Base-by-base conservation (phyloP, 23 tunicate genomes). In the Ciona savignyi region DNA sequence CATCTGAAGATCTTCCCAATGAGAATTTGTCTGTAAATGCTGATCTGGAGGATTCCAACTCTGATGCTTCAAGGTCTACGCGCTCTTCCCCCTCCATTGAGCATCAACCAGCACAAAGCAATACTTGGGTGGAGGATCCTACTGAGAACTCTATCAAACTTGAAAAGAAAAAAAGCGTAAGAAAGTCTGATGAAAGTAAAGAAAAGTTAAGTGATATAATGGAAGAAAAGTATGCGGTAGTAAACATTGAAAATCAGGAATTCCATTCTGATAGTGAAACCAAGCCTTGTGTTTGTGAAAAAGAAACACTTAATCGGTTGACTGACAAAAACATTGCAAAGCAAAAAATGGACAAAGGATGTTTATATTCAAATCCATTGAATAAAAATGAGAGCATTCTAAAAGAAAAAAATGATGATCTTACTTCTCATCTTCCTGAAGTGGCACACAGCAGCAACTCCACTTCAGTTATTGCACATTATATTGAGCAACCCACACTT, bases 1-100 rank as follows among this genome's bases (percentile, higher is more conserved):
- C 84, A 62, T 6, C 34, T 1, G 80, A 80, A 42, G 65, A 69
- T n/a, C n/a, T n/a, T 1, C 25, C 49, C 23, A 65, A 71, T 22
- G 28, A 63, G 28, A 68, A 68, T 68, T 21, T 4, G 4, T n/a
- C 56, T 33, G 1, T 65, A 65, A 9, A 42, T 6, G 56, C 15
- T 15, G 11, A 6, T 9, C 11, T 6, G 15, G 15, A 9, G 9
- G 56, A 42, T 42, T 9, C 56, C 9, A 42, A 15, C 15, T 42
- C 56, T 15, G 56, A 42, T 42, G 56, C 15, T 15, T 42, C 56
- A 9, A 42, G 15, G 15, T 42, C 56, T 42, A 15, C 56, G 9
- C 56, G 56, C 15, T 42, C 56, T 6, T 42, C 56, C 9, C 56
- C 56, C 9, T 42, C 56, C 56, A 9, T 42, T 42, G 56, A 42